Percentiles rank a stretch among this genome's conserved stretches.
phyloP scores from a whole-genome alignment of 2,797 vertebrate genomes.

The Poeciliopsis presidionis region DNA sequence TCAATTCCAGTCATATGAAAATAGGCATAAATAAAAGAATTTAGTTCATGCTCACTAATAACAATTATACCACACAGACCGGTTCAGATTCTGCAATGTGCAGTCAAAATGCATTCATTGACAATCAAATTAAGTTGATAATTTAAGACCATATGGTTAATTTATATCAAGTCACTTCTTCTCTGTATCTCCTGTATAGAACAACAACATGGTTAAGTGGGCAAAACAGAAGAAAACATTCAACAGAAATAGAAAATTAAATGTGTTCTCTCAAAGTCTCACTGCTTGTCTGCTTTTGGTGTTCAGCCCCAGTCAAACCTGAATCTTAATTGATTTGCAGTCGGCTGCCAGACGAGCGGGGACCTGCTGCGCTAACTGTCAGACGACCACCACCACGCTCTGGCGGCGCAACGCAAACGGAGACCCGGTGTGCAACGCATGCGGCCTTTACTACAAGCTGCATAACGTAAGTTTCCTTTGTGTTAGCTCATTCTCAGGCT shows the following conservation, averaged over 20 bases:
- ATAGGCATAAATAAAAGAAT: background rate
- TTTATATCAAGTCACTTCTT: background rate
- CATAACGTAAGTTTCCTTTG: constrained; percentile 90
- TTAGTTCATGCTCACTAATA: background rate
- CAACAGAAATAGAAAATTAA: background rate
- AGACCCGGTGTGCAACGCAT: constrained; percentile 98
- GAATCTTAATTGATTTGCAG: constrained; percentile 72
- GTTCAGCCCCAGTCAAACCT: constrained; percentile 26
- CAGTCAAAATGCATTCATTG: background rate
- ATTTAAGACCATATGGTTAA: background rate
- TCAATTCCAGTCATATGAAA: background rate
- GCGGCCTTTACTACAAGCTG: constrained; percentile 98
- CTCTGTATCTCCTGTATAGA: background rate
- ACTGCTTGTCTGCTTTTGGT: background rate
- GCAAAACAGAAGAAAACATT: background rate
- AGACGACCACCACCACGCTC: constrained; percentile 97
- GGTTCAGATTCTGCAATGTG: background rate
- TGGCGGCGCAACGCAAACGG: constrained; percentile 97
- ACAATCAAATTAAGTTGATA: background rate
- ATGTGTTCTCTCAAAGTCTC: background rate
- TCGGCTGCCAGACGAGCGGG: constrained; percentile 95
- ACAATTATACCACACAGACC: background rate
- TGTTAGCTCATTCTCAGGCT: constrained; percentile 9
- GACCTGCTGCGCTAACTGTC: constrained; percentile 98
- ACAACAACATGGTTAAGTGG: background rate